These are phyloP conservation scores for Pelagia noctiluca DNA, from an alignment of 30 jellyfish, hydroid and myxozoan species.

Conservation along the genomic window DNA sequence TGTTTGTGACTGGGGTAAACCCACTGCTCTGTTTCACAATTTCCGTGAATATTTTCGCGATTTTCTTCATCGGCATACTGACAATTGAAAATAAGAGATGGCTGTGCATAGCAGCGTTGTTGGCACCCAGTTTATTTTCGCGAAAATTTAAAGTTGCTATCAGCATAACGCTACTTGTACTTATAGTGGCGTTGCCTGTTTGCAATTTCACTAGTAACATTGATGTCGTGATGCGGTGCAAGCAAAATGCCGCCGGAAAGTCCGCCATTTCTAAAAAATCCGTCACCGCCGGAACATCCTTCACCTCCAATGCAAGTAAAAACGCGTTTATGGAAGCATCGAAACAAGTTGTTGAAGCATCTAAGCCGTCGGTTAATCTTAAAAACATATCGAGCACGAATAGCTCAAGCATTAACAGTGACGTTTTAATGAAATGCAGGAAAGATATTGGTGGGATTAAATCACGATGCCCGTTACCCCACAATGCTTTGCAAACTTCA, in stretches of 20 bases:
- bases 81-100: slow-evolving; percentile 67
- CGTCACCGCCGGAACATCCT: no score
- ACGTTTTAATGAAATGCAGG: not conserved
- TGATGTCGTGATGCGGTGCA: slow-evolving; percentile 48
- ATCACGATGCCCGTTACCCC: not conserved
- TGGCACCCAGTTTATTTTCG: slow-evolving; percentile 82
- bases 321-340: no score
- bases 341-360: no score
- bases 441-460: not conserved
- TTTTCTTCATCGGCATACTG: slow-evolving; percentile 62
- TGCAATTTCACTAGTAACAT: slow-evolving; percentile 62
- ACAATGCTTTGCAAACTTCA: not conserved
- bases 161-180: slow-evolving; percentile 43
- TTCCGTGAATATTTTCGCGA: slow-evolving; percentile 59
- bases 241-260: no score
- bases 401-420: not conserved
- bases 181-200: slow-evolving; percentile 83
- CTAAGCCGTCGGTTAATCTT: no score
- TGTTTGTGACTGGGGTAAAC: slow-evolving; percentile 35
- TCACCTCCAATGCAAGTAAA: slow-evolving; percentile 21
- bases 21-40: slow-evolving; percentile 70
- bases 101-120: slow-evolving; percentile 72
- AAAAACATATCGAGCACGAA: no score
- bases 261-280: no score
- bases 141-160: slow-evolving; percentile 64